These are phyloP conservation scores for Oreochromis grahami DNA, from an alignment of 2,797 vertebrate species.

Conservation along the genomic window DNA sequence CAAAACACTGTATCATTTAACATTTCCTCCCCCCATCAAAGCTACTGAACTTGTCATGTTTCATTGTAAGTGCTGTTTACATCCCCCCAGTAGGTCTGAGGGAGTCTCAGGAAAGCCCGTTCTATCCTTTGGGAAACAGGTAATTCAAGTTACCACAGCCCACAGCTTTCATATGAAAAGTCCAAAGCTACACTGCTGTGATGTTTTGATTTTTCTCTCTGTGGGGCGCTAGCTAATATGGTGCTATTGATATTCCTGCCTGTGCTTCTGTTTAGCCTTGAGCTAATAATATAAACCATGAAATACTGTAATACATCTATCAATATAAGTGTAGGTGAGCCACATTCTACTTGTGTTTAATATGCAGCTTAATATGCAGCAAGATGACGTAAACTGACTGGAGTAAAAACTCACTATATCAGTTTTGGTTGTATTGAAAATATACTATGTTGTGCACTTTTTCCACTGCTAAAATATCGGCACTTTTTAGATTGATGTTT, in stretches of 20 bases:
- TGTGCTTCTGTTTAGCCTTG: neutral
- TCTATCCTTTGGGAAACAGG: neutral
- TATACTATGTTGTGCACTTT: neutral
- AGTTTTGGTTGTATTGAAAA: neutral
- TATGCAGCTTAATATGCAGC: neutral
- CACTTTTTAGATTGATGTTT: neutral
- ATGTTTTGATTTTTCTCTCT: conserved; percentile 41
- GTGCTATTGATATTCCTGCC: conserved; percentile 23
- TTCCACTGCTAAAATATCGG: neutral
- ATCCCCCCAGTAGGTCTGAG: neutral
- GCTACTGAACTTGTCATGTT: conserved; percentile 31
- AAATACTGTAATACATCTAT: neutral
- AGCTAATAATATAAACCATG: neutral
- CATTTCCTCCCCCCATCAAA: conserved; percentile 5
- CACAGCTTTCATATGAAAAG: conserved; percentile 16
- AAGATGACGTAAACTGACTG: neutral
- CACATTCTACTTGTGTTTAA: neutral
- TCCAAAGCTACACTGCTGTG: conserved; percentile 11
- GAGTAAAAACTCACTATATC: neutral
- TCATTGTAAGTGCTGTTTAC: conserved; percentile 42
- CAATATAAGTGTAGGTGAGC: neutral
- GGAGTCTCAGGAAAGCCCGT: neutral
- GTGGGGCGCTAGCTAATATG: conserved; percentile 14
- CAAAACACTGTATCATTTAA: conserved; percentile 4
- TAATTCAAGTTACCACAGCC: neutral